phyloP scores from a whole-genome alignment of 2,113 vertebrate genomes.

The Caloenas nicobarica region DNA sequence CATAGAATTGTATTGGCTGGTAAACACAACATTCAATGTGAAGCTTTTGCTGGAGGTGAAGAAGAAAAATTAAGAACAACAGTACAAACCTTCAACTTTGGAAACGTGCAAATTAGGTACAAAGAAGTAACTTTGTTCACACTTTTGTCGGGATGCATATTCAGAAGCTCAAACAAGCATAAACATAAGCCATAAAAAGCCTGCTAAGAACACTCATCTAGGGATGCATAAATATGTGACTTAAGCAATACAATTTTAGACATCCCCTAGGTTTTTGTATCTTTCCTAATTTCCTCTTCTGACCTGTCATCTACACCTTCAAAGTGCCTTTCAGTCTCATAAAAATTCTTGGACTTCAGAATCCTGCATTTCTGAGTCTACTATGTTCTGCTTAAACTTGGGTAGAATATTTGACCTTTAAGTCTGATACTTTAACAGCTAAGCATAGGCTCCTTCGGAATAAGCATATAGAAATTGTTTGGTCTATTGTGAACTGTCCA shows the following conservation, averaged over 20 bases:
- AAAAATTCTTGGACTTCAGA: background rate
- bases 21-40: background rate
- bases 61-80: background rate
- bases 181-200: background rate
- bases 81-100: background rate
- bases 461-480: background rate
- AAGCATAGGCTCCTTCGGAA: background rate
- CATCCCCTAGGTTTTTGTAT: background rate
- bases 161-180: background rate
- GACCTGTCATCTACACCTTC: background rate
- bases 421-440: background rate
- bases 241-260: background rate
- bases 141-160: background rate
- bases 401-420: background rate
- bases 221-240: background rate
- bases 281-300: background rate
- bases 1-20: background rate
- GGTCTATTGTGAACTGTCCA: background rate
- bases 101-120: background rate
- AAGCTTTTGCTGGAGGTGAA: fast-evolving
- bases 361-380: background rate
- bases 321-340: background rate
- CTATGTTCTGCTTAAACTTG: background rate
- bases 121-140: background rate
- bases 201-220: background rate